Evolutionary conservation across 1,140 invertebrate species (phyloP).

Genomic region (Bombus soroeensis): DNA sequence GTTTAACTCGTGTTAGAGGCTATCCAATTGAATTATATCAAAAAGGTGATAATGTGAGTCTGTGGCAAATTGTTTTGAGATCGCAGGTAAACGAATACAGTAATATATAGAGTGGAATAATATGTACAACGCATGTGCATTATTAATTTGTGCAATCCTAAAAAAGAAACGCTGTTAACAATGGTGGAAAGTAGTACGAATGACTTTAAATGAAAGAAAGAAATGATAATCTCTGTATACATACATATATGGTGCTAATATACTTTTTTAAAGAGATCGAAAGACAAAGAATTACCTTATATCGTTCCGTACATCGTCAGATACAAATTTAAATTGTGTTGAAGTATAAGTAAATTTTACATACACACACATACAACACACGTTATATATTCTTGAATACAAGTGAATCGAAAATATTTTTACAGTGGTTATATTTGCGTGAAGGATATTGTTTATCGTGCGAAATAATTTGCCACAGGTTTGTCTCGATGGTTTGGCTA

Average conservation of each 20-base stretch:
- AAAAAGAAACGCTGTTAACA: background rate
- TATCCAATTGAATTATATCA: conserved; percentile 69
- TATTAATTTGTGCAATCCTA: conserved; percentile 33
- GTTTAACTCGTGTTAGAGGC: conserved; percentile 68
- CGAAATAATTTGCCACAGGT: conserved; percentile 67
- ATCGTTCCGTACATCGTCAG: conserved; percentile 27
- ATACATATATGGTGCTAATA: conserved; percentile 44
- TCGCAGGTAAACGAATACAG: background rate
- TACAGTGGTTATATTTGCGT: conserved; percentile 32
- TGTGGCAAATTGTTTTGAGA: conserved; percentile 66
- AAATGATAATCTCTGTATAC: background rate
- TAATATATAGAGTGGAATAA: background rate
- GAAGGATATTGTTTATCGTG: conserved; percentile 41
- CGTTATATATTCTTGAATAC: conserved; percentile 28
- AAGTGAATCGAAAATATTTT: conserved; percentile 37
- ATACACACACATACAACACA: background rate
- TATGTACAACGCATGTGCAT: conserved; percentile 21
- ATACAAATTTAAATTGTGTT: conserved; percentile 30
- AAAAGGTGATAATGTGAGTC: conserved; percentile 62
- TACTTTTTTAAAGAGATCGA: conserved; percentile 44
- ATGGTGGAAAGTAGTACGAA: background rate
- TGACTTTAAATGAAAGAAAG: background rate
- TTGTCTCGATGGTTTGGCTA: conserved; percentile 50
- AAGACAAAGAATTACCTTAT: conserved; percentile 20
- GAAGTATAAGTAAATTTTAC: conserved; percentile 29